Evolutionary conservation across 2,113 vertebrate species (phyloP), one percentile per base, ranked within the genome.

Genomic region (Paralichthys olivaceus): DNA sequence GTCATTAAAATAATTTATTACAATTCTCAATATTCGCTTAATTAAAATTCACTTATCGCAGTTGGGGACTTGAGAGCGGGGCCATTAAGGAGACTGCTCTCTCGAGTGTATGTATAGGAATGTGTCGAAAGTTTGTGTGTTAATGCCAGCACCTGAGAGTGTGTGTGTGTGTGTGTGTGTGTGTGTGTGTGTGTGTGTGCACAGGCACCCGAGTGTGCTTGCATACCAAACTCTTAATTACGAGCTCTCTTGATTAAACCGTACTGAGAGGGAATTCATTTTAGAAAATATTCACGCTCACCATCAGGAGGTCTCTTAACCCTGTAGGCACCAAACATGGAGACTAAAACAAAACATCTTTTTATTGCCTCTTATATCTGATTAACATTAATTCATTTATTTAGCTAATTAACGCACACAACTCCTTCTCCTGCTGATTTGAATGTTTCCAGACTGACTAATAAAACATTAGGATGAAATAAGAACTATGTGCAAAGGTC

Each of bases 41-140:
- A 93, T 91, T 92, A 91, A 92, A 91, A 89, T 88, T 85, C 84
- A 92, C 88, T 92, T 90, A 91, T 91, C 72, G 12, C 81, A 77
- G 77, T 69, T 67, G 79, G 83, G 77, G 80, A 89, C 78, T 89
- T 76, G 73, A 85, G 78, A 86, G 81, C 53, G 2, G 29, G 57
- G 78, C 74, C 83, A 87, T 93, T 87, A 90, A 86, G 63, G 68
- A 86, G 83, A 78, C 78, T n/a, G 54, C 43, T 84, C 60, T 69
- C 71, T 43, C 3, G 26, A 51, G 80, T 56, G 79, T 49, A 72
- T 32, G 37, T 86, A 77, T 74, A 72, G 79, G 69, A 79, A 57
- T 55, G 69, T 61, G 75, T 56, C 23, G 34, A 55, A 20, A 17
- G 14, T 26, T 57, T 49, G 59, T 67, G 69, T 68, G 5, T 61